phyloP scores from a whole-genome alignment of 2,888 invertebrate genomes.

The Heliconius cydno region DNA sequence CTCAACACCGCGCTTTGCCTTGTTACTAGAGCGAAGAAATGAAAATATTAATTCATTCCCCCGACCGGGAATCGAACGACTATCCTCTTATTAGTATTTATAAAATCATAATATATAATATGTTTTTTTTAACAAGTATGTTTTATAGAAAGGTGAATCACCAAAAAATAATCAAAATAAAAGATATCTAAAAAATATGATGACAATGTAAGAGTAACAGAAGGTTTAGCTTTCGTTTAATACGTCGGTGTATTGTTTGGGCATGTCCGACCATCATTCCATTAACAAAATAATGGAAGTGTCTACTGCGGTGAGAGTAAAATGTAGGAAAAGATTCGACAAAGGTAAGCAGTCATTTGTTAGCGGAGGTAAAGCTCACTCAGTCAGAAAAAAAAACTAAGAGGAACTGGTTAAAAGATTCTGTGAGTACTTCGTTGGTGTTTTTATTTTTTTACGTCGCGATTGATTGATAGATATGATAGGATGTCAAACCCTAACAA shows the following conservation, averaged over 20 bases:
- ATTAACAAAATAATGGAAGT: conserved; percentile 78
- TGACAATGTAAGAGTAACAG: conserved; percentile 2
- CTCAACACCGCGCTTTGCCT: too few relatives aligned
- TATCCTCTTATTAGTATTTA: too few relatives aligned
- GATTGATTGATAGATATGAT: conserved; percentile 7
- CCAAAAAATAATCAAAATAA: background rate
- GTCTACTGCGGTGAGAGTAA: conserved; percentile 69
- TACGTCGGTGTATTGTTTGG: conserved; percentile 69
- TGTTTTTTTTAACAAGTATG: too few relatives aligned
- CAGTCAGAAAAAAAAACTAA: conserved; percentile 38
- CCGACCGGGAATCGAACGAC: too few relatives aligned
- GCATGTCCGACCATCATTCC: conserved; percentile 69
- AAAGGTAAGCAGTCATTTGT: conserved; percentile 78
- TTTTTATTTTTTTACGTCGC: background rate
- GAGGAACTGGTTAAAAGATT: background rate
- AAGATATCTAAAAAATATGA: background rate
- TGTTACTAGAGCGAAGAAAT: too few relatives aligned
- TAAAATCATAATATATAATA: too few relatives aligned
- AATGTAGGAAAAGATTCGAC: conserved; percentile 72
- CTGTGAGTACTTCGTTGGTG: background rate
- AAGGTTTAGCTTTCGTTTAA: conserved; percentile 37
- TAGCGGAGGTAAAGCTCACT: conserved; percentile 75
- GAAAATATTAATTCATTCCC: too few relatives aligned
- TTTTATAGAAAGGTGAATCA: background rate
- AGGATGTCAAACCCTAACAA: background rate